Percentiles rank a stretch among this genome's conserved stretches.
Evolutionary conservation across 2,888 invertebrate genomes (phyloP).

Genomic region (Lacanobia oleracea): DNA sequence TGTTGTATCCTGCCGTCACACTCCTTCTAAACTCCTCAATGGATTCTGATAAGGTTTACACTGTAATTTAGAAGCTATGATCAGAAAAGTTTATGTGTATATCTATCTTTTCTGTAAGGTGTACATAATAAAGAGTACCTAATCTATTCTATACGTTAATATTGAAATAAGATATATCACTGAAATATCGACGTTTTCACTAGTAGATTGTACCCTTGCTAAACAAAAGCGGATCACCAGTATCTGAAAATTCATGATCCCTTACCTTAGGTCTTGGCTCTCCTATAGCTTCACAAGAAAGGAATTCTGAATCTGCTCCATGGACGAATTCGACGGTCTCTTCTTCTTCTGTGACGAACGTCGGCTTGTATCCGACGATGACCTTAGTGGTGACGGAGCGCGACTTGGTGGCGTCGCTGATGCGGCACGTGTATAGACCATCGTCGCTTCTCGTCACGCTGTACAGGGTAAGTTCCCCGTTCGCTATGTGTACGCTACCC

Average conservation of each 20-base stretch:
- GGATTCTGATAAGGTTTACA: neutral
- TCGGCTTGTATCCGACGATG: constrained; percentile 72
- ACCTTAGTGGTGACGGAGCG: constrained; percentile 65
- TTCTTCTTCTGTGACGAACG: constrained; percentile 64
- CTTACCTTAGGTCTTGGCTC: constrained; percentile 72
- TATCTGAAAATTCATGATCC: neutral
- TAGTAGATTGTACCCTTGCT: too few relatives aligned
- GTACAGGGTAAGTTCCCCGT: constrained; percentile 64
- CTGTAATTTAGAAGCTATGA: neutral
- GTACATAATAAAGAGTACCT: too few relatives aligned
- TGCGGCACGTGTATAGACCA: constrained; percentile 78
- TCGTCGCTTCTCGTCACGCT: constrained; percentile 65
- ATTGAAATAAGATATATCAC: too few relatives aligned
- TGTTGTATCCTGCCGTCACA: too few relatives aligned
- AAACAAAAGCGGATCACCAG: neutral
- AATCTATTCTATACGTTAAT: too few relatives aligned
- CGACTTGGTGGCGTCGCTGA: constrained; percentile 67
- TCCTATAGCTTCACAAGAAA: constrained; percentile 73
- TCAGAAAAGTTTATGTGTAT: too few relatives aligned
- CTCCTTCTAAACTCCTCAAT: neutral
- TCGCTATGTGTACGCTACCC: constrained; percentile 63
- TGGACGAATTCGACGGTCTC: constrained; percentile 64
- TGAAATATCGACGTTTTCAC: too few relatives aligned
- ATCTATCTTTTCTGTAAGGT: too few relatives aligned
- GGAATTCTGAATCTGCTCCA: constrained; percentile 41